Conservation (phyloP, 2,888 invertebrate species). For the Oscheius sp. region DNA sequence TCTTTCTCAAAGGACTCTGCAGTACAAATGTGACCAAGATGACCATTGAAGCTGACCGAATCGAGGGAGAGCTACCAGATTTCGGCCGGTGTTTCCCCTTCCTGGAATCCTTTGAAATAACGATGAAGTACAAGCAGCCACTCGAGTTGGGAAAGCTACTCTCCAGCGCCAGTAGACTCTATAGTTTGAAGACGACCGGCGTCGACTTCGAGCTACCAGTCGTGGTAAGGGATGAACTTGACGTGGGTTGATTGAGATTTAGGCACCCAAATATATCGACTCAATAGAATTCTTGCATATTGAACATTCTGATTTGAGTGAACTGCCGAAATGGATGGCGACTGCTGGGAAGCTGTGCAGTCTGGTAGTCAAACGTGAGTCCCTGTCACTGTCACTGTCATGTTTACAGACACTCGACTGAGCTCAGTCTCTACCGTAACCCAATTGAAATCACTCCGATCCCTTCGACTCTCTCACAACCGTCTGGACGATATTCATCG, state of each 20-base stretch:
- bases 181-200: constrained; percentile 4
- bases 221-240: background rate
- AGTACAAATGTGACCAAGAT: constrained; percentile 14
- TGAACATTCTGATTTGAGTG: constrained; percentile 58
- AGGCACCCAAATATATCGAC: constrained; percentile 19
- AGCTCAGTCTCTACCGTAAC: constrained; percentile 51
- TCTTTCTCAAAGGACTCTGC: constrained; percentile 26
- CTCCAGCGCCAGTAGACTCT: background rate
- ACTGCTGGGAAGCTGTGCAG: constrained; percentile 10
- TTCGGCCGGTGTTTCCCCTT: constrained; percentile 21
- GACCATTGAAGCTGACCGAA: background rate
- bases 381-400: background rate
- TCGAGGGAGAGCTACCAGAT: constrained; percentile 11
- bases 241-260: background rate
- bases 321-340: constrained; percentile 64
- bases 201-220: constrained; percentile 19
- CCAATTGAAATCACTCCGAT: constrained; percentile 48
- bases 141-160: background rate
- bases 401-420: constrained; percentile 52
- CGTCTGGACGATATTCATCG: constrained; percentile 53
- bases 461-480: constrained; percentile 58
- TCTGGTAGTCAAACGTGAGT: constrained; percentile 9
- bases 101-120: constrained; percentile 7
- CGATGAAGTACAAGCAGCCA: background rate
- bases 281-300: constrained; percentile 54